Base-by-base conservation (phyloP, 2,797 vertebrate genomes). In the Otus scops region DNA sequence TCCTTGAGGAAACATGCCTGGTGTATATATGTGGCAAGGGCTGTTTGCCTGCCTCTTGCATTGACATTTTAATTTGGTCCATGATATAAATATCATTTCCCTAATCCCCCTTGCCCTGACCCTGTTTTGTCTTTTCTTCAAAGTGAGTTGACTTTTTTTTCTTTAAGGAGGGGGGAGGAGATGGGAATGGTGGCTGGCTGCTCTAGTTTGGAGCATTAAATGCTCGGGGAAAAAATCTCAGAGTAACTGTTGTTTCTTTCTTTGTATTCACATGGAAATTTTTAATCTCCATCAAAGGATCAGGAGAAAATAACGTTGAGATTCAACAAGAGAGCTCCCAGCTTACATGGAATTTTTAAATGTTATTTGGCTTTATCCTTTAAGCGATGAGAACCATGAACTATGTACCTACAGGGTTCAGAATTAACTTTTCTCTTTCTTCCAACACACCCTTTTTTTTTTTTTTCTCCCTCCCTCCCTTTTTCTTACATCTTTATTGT, bases 191-290 rank as follows among this genome's bases (percentile, higher is more conserved):
- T 90, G 54, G 57, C 93, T 96, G 65, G 92, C 94, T 98, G 89
- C 95, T 96, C 95, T 97, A 82, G 88, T 97, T 96, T 92, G 91
- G 93, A 96, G 85, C 94, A 96, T 97, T 98, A 96, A 97, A 96
- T 88, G 87, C 95, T 97, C 73, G 85, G 97, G 98, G 93, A 97
- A 91, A 94, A 98, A 98, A 98, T 97, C 98, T 98, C 98, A 98
- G 98, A 98, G 98, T 98, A 98, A 98, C 98, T 98, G 98, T 99
- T 99, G 98, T 99, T 99, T 99, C 98, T 98, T 98, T 98, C 98
- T 98, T 98, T 97, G 98, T 98, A 99, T 99, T 99, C 98, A 99
- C 97, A 99, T 99, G 98, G 98, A 99, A 99, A 99, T 99, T 98
- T 98, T 98, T 99, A 99, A 99, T 99, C 98, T 99, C 98, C 98